Percentiles rank a stretch among this genome's conserved stretches.
Conservation (phyloP, 2,797 vertebrate species). For the Tauraco hartlaubi region DNA sequence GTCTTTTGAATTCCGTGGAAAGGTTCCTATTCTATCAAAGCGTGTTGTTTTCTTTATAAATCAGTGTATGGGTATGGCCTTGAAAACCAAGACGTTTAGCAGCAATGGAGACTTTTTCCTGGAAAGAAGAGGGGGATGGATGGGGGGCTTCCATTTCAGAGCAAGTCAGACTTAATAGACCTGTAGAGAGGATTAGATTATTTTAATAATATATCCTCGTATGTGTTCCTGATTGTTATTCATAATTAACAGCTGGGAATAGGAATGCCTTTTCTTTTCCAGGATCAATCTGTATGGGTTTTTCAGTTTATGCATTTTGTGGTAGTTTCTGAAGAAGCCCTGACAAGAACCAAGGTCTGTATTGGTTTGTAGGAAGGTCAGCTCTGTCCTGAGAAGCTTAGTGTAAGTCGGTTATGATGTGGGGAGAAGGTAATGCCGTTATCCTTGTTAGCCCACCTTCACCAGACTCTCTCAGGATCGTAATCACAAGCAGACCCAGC, state of each 20-base stretch:
- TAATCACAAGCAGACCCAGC: not conserved
- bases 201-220: not conserved
- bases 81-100: not conserved
- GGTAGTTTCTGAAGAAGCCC: not conserved
- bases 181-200: not conserved
- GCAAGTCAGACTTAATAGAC: not conserved
- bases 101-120: not conserved
- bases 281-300: not conserved
- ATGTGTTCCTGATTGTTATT: not conserved
- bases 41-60: not conserved
- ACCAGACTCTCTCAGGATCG: not conserved
- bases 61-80: not conserved
- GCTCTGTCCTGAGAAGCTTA: not conserved
- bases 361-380: not conserved
- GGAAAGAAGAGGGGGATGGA: not conserved
- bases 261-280: not conserved
- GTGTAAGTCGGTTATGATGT: not conserved
- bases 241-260: not conserved
- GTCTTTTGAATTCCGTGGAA: slow-evolving; percentile 31
- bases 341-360: not conserved
- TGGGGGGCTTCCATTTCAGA: not conserved
- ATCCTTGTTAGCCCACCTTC: not conserved
- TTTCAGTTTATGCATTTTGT: not conserved
- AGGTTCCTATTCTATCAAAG: slow-evolving; percentile 9
- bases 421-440: not conserved